phyloP scores from a whole-genome alignment of 1,140 invertebrate species.

The Sipha flava region DNA sequence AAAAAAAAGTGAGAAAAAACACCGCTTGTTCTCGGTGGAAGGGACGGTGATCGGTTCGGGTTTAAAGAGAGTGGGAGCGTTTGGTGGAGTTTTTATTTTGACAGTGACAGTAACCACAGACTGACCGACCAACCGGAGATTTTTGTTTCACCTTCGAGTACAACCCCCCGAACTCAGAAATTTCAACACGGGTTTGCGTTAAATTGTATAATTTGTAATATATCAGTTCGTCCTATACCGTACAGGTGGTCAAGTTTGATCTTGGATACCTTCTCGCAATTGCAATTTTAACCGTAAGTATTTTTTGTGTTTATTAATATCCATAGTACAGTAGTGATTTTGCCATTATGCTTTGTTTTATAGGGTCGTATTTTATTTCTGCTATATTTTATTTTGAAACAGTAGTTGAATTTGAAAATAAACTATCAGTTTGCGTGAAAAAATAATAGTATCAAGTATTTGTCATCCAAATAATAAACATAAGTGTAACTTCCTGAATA shows the following conservation, averaged over 20 bases:
- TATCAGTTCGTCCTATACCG: slow-evolving; percentile 13
- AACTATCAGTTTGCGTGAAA: no score
- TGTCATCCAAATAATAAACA: no score
- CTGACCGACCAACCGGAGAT: slow-evolving; percentile 32
- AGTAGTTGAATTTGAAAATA: no score
- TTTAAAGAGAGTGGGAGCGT: slow-evolving; percentile 26
- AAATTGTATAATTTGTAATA: slow-evolving; percentile 26
- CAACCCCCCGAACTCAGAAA: slow-evolving; percentile 24
- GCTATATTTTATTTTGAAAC: no score
- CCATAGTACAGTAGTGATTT: no score
- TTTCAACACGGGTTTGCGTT: slow-evolving; percentile 20
- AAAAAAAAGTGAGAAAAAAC: slow-evolving; percentile 11
- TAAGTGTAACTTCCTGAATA: no score
- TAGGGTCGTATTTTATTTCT: no score
- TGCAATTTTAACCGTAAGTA: background rate
- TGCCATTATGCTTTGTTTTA: no score
- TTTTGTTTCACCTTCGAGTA: slow-evolving; percentile 30
- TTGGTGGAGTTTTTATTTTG: slow-evolving; percentile 32
- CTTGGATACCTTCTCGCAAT: background rate
- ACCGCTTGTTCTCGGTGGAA: slow-evolving; percentile 3
- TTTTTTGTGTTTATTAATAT: background rate
- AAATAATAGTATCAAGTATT: no score
- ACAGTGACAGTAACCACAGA: slow-evolving; percentile 30
- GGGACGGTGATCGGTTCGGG: slow-evolving; percentile 24
- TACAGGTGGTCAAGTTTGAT: slow-evolving; percentile 30